These are phyloP conservation scores for Heliocidaris tuberculata DNA, from an alignment of 35 echinoderm and acorn worm species.

Conservation along the genomic window DNA sequence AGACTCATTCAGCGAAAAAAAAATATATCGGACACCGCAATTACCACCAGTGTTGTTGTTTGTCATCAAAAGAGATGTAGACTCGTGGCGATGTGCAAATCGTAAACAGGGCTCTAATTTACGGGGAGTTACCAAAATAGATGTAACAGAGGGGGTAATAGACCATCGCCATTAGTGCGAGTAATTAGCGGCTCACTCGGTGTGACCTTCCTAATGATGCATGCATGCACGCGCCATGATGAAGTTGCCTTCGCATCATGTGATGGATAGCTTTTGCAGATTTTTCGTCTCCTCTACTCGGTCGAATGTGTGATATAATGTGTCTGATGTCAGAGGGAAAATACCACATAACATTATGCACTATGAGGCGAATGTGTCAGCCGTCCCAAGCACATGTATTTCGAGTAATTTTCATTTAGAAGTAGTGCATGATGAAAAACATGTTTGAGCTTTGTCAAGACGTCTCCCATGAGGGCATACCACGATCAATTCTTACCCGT, in stretches of 20 bases:
- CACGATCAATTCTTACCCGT: too few species aligned
- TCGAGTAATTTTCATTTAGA: background rate
- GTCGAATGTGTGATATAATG: slow-evolving; percentile 45
- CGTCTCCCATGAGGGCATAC: too few species aligned
- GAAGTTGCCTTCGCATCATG: background rate
- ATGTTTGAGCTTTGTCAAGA: background rate
- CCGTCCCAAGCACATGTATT: background rate
- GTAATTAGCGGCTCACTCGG: slow-evolving; percentile 9
- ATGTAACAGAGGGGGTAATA: background rate
- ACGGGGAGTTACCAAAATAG: slow-evolving; percentile 38
- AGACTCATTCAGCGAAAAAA: background rate
- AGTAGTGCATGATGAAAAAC: background rate
- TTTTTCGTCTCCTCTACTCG: background rate
- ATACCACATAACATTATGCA: slow-evolving; percentile 3
- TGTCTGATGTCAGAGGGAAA: background rate
- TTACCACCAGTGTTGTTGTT: background rate
- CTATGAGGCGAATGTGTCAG: background rate
- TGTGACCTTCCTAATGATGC: slow-evolving; percentile 32
- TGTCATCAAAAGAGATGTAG: background rate
- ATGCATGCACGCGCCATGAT: background rate
- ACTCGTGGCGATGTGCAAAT: background rate
- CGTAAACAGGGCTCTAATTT: slow-evolving; percentile 32
- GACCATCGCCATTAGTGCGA: slow-evolving; percentile 19
- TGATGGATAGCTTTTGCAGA: slow-evolving; percentile 25
- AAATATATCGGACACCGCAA: background rate